phyloP scores from a whole-genome alignment of 1,140 invertebrate species.

The Diprion similis region DNA sequence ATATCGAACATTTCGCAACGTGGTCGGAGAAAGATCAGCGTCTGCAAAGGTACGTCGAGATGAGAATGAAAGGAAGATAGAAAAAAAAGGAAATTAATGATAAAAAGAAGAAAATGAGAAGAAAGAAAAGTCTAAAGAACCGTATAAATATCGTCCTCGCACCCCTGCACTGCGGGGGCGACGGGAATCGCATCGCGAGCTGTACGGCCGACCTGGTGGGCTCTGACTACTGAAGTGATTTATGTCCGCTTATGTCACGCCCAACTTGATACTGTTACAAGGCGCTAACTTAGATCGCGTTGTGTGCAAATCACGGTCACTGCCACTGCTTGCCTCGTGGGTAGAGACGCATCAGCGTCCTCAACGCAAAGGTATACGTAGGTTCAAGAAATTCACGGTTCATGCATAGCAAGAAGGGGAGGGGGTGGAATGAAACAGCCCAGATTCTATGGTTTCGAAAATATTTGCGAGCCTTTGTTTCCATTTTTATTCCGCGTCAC shows the following conservation, averaged over 20 bases:
- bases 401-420: slow-evolving; percentile 16
- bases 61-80: too few species aligned
- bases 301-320: slow-evolving; percentile 15
- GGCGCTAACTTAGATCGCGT: slow-evolving; percentile 49
- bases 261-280: slow-evolving; percentile 60
- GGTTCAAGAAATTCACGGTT: neutral
- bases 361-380: neutral
- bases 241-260: slow-evolving; percentile 56
- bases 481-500: neutral
- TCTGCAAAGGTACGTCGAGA: too few species aligned
- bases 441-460: neutral
- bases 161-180: neutral
- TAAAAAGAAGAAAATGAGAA: neutral
- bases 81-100: too few species aligned
- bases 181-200: slow-evolving; percentile 4
- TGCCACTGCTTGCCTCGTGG: slow-evolving; percentile 20
- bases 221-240: slow-evolving; percentile 49
- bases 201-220: slow-evolving; percentile 6
- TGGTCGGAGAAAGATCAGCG: too few species aligned
- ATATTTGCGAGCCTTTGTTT: neutral
- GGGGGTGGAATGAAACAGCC: neutral
- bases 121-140: neutral
- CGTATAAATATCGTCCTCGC: neutral
- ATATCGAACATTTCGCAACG: too few species aligned
- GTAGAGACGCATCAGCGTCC: slow-evolving; percentile 23